These are phyloP conservation scores for Urocyon cinereoargenteus DNA, from an alignment of 2,797 vertebrate genomes.

Conservation along the genomic window DNA sequence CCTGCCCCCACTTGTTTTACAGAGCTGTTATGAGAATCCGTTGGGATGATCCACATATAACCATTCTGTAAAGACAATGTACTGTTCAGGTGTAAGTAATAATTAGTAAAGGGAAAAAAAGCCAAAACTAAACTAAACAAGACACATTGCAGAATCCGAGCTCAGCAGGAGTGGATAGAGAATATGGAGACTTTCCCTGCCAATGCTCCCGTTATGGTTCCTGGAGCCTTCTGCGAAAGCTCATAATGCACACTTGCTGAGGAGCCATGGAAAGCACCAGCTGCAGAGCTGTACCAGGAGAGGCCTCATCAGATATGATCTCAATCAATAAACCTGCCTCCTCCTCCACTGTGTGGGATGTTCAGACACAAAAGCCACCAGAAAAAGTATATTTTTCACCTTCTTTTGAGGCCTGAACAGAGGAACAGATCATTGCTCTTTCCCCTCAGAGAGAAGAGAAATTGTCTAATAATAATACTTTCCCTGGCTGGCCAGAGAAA, in stretches of 20 bases:
- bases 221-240: background rate
- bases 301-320: conserved; percentile 10
- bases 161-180: background rate
- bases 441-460: conserved; percentile 72
- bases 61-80: conserved; percentile 13
- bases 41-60: background rate
- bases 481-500: conserved; percentile 35
- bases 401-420: conserved; percentile 71
- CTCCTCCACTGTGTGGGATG: background rate
- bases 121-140: background rate
- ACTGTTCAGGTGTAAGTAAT: background rate
- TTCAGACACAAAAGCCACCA: conserved; percentile 61
- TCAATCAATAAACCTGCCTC: conserved; percentile 34
- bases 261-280: background rate
- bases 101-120: background rate
- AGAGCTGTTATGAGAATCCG: background rate
- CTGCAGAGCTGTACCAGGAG: background rate
- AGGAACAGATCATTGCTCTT: conserved; percentile 67
- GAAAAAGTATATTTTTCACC: conserved; percentile 60
- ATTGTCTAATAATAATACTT: conserved; percentile 76
- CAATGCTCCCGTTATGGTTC: background rate
- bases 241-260: background rate
- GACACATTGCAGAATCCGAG: background rate
- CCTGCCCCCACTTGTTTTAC: background rate
- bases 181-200: conserved; percentile 31